A percentile compares a stretch with the other conserved stretches of the same genome.
Evolutionary conservation across 2,888 invertebrate species (phyloP).

Genomic region (Ditula angustiorana): DNA sequence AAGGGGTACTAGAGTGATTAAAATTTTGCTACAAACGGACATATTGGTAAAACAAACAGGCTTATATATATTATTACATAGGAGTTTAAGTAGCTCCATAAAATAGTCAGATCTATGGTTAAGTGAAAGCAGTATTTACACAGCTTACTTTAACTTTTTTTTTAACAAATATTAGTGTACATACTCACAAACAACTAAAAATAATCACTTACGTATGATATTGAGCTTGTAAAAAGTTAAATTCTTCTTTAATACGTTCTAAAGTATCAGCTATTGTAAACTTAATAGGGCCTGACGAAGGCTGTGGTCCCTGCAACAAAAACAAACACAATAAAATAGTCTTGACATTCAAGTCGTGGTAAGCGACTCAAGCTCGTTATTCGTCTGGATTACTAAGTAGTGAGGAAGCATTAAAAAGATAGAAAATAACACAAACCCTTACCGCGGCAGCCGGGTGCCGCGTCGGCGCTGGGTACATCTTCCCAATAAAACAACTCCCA

Average conservation of each 20-base stretch:
- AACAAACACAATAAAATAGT: conserved; percentile 52
- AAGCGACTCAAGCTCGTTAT: conserved; percentile 41
- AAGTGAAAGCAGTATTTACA: neutral
- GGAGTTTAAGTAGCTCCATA: neutral
- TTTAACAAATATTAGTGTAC: no score
- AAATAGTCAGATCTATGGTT: neutral
- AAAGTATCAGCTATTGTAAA: conserved; percentile 96
- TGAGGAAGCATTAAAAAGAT: conserved; percentile 40
- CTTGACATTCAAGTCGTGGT: conserved; percentile 36
- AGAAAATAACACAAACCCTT: conserved; percentile 83
- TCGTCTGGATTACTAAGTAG: conserved; percentile 38
- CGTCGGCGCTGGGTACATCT: conserved; percentile 91
- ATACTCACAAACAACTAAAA: neutral
- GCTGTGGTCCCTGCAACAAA: conserved; percentile 90
- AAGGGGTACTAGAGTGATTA: no score
- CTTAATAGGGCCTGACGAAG: conserved; percentile 95
- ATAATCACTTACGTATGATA: conserved; percentile 93
- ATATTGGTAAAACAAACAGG: no score
- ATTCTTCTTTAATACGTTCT: conserved; percentile 98
- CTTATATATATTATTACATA: neutral
- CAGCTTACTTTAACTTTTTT: no score
- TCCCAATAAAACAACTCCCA: conserved; percentile 51
- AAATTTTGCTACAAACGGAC: no score
- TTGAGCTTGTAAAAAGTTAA: conserved; percentile 97
- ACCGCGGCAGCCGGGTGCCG: conserved; percentile 92